These are phyloP conservation scores for Siniperca scherzeri DNA, from an alignment of 2,797 vertebrate genomes.

Conservation along the genomic window DNA sequence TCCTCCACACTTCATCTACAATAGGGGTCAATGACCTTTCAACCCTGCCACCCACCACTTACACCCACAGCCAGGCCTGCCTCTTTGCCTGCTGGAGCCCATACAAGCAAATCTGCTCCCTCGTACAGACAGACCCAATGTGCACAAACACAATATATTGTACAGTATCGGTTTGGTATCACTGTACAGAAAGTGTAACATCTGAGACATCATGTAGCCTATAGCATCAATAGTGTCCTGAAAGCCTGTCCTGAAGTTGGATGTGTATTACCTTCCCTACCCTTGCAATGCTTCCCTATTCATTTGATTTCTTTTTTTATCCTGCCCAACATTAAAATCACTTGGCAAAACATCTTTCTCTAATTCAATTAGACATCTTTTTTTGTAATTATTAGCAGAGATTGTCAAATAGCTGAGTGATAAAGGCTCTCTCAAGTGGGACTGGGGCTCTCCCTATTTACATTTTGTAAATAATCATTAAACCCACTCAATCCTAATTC, in stretches of 20 bases:
- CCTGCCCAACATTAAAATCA: constrained; percentile 10
- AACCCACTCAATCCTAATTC: constrained; percentile 60
- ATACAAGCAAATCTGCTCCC: constrained; percentile 34
- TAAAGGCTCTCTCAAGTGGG: constrained; percentile 39
- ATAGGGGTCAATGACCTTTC: constrained; percentile 74
- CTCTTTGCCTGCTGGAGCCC: constrained; percentile 42
- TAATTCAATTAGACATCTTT: constrained; percentile 38
- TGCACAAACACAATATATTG: constrained; percentile 41
- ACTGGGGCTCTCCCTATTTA: constrained; percentile 53
- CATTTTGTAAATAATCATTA: constrained; percentile 49
- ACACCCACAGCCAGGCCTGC: constrained; percentile 72
- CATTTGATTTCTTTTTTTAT: not conserved
- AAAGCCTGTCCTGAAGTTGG: constrained; percentile 37
- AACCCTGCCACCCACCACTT: constrained; percentile 72
- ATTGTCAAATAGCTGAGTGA: constrained; percentile 34
- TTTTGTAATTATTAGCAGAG: constrained; percentile 32
- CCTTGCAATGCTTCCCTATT: constrained; percentile 9
- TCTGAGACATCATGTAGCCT: constrained; percentile 67
- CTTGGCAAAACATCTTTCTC: constrained; percentile 25
- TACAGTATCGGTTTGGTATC: constrained; percentile 62
- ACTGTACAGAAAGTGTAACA: constrained; percentile 63
- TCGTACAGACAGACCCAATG: constrained; percentile 22
- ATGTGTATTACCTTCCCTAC: constrained; percentile 28
- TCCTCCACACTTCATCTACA: constrained; percentile 78
- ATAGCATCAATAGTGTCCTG: constrained; percentile 51